Conservation (phyloP, 2,113 vertebrate species). For the Artemisiospiza belli region DNA sequence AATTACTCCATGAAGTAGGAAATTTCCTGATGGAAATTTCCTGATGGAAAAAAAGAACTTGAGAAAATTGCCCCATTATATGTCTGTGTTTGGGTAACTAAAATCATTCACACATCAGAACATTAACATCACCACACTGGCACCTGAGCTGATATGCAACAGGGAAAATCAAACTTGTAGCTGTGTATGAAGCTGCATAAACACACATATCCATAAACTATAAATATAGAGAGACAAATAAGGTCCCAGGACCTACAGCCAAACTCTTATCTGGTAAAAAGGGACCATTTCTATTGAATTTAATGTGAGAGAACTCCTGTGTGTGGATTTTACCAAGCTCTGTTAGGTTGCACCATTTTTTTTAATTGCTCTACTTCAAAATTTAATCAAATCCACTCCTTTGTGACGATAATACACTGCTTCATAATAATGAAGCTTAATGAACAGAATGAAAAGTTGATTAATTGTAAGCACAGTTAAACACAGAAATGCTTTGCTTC, state of each 20-base stretch:
- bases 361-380: background rate
- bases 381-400: conserved; percentile 1
- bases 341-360: background rate
- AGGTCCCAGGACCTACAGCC: background rate
- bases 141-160: background rate
- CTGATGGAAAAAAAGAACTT: background rate
- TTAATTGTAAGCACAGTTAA: conserved; percentile 60
- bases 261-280: background rate
- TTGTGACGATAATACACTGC: background rate
- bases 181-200: background rate
- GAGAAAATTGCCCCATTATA: background rate
- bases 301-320: background rate
- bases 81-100: background rate
- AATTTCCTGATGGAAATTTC: background rate
- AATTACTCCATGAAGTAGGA: background rate
- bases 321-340: background rate
- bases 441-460: conserved; percentile 59
- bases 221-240: background rate
- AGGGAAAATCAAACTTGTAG: background rate
- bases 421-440: conserved; percentile 60
- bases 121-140: background rate
- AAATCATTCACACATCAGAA: background rate
- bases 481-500: conserved; percentile 15
- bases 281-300: background rate
- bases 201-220: background rate